Evolutionary conservation across 2,797 vertebrate species (phyloP).

Genomic region (Ataeniobius toweri): DNA sequence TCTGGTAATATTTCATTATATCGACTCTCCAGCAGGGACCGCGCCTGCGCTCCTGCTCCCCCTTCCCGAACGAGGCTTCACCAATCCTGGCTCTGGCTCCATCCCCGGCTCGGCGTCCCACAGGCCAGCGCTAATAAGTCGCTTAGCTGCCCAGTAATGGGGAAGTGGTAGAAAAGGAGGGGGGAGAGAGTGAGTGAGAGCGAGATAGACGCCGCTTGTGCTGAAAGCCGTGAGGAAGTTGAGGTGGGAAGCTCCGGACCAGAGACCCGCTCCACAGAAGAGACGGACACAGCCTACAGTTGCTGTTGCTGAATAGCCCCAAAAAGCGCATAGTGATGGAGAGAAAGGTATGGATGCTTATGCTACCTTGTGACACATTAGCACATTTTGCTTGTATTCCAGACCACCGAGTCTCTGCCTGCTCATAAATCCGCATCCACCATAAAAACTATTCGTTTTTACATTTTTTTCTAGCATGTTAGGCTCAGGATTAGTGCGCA

Average conservation of each 20-base stretch:
- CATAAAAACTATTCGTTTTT: conserved; percentile 65
- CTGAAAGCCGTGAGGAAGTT: conserved; percentile 74
- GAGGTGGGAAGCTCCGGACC: conserved; percentile 58
- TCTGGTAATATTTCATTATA: conserved; percentile 69
- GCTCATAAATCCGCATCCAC: conserved; percentile 60
- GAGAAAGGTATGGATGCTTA: conserved; percentile 82
- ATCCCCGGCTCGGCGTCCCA: conserved; percentile 78
- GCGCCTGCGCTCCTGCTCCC: conserved; percentile 78
- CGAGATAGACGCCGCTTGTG: conserved; percentile 49
- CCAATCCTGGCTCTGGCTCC: conserved; percentile 76
- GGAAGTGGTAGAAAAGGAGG: conserved; percentile 62
- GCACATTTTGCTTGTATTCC: conserved; percentile 40
- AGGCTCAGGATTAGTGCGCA: conserved; percentile 70
- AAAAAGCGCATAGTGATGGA: conserved; percentile 79
- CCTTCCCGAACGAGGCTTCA: conserved; percentile 67
- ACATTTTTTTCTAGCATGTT: conserved; percentile 49
- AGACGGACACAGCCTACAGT: conserved; percentile 49
- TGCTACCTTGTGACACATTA: conserved; percentile 51
- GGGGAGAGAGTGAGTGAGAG: conserved; percentile 7
- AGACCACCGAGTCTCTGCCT: conserved; percentile 45
- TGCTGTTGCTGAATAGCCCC: conserved; percentile 61
- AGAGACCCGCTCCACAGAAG: conserved; percentile 55
- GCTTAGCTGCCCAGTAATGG: conserved; percentile 71
- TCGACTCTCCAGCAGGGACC: conserved; percentile 71
- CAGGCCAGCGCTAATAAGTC: conserved; percentile 73